Evolutionary conservation across 2,113 vertebrate genomes (phyloP).

Genomic region (Ailurus styani): DNA sequence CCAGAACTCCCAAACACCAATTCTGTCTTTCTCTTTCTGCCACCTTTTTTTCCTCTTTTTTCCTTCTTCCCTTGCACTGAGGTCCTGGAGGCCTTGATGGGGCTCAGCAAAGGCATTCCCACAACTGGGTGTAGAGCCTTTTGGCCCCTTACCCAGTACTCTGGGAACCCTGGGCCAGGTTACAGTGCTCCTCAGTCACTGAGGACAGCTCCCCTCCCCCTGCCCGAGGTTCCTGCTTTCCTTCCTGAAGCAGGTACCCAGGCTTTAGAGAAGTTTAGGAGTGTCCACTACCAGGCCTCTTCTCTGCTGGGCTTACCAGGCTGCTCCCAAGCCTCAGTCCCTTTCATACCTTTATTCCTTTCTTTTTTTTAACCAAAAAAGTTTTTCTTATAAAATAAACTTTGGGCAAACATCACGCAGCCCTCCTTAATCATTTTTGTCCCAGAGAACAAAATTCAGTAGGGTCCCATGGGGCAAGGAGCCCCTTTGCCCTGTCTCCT

Average conservation of each 20-base stretch:
- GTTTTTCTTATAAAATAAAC: conserved; percentile 79
- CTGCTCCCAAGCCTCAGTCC: conserved; percentile 64
- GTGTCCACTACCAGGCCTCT: conserved; percentile 48
- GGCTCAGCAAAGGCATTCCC: conserved; percentile 55
- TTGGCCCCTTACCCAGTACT: conserved; percentile 26
- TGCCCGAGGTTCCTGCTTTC: conserved; percentile 35
- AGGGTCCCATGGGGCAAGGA: not conserved
- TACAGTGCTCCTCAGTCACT: conserved; percentile 37
- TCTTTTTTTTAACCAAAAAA: conserved; percentile 74
- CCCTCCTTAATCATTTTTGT: conserved; percentile 70
- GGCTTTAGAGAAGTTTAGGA: conserved; percentile 55
- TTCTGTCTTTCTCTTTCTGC: conserved; percentile 62
- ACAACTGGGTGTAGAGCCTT: conserved; percentile 50
- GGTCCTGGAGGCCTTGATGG: conserved; percentile 60
- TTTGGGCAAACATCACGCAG: conserved; percentile 76
- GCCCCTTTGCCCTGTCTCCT: conserved; percentile 36
- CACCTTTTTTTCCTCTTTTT: conserved; percentile 48
- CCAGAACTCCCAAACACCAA: conserved; percentile 67
- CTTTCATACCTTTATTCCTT: conserved; percentile 77
- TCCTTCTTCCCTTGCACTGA: conserved; percentile 58
- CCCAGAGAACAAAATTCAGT: conserved; percentile 60
- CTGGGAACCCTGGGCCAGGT: conserved; percentile 22
- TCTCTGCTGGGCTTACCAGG: conserved; percentile 54
- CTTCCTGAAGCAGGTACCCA: conserved; percentile 20
- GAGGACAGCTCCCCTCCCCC: not conserved